Evolutionary conservation across 2,113 vertebrate species (phyloP).

Genomic region (Spheniscus mendiculus): DNA sequence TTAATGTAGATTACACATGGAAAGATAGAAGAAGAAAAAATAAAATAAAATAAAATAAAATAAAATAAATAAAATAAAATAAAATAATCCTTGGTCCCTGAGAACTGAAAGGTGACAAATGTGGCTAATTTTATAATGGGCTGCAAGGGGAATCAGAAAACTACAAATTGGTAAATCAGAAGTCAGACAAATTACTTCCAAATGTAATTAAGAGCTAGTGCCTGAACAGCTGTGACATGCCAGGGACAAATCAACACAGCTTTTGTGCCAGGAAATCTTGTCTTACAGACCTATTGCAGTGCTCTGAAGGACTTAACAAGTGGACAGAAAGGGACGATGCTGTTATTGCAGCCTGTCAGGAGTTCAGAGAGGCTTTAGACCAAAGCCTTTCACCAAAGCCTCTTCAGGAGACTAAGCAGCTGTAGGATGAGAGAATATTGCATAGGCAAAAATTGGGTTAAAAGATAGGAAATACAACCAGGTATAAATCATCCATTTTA

Average conservation of each 20-base stretch:
- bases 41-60: too few species aligned
- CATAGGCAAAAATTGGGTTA: neutral
- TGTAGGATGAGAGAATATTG: neutral
- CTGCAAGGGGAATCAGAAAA: neutral
- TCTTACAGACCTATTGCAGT: neutral
- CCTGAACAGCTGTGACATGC: constrained; percentile 6
- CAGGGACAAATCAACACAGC: neutral
- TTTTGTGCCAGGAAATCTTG: neutral
- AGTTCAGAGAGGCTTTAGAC: neutral
- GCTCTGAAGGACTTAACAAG: neutral
- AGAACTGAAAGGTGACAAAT: neutral
- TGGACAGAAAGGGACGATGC: neutral
- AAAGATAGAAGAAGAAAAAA: neutral
- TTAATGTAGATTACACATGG: neutral
- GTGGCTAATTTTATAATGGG: neutral
- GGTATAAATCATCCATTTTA: neutral
- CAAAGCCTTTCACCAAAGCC: neutral
- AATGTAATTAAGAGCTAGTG: neutral
- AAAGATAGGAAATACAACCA: neutral
- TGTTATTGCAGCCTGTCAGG: neutral
- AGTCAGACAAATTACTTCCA: constrained; percentile 10
- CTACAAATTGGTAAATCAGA: neutral
- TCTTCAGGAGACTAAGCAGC: neutral
- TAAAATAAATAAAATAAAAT: too few species aligned
- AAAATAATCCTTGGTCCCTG: neutral